phyloP scores from a whole-genome alignment of 2,888 invertebrate species.

The Philopedon plagiatum region DNA sequence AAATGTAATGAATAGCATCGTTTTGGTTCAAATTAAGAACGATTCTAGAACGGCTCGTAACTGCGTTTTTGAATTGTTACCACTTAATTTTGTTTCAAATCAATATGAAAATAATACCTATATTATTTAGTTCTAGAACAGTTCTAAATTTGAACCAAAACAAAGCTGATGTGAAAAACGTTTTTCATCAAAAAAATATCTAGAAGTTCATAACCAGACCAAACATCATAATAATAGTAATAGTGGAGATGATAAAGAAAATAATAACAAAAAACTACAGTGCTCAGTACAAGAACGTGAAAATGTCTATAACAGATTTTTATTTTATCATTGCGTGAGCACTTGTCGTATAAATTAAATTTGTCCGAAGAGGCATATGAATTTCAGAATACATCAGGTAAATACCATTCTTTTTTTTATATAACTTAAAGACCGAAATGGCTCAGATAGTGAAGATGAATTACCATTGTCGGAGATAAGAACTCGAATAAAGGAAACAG shows the following conservation, averaged over 20 bases:
- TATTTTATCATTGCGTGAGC: background rate
- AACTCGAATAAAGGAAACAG: too few relatives aligned
- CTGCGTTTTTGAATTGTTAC: too few relatives aligned
- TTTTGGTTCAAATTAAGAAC: too few relatives aligned
- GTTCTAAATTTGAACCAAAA: too few relatives aligned
- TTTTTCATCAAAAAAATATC: background rate
- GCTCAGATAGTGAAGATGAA: too few relatives aligned
- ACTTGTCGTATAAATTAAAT: background rate
- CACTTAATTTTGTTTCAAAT: too few relatives aligned
- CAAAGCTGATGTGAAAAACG: background rate
- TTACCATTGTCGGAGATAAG: too few relatives aligned
- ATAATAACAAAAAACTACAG: background rate
- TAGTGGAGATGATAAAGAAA: background rate
- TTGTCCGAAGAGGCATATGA: background rate
- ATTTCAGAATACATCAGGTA: background rate
- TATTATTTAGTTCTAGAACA: too few relatives aligned
- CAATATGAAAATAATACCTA: too few relatives aligned
- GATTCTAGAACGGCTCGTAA: too few relatives aligned
- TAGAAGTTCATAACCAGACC: background rate
- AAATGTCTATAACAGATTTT: background rate
- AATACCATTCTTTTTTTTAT: background rate
- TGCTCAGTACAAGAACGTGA: background rate
- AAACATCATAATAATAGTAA: background rate
- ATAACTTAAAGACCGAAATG: too few relatives aligned
- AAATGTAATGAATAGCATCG: background rate